Evolutionary conservation across 2,888 invertebrate genomes (phyloP).

Genomic region (Apodemia hepburni): DNA sequence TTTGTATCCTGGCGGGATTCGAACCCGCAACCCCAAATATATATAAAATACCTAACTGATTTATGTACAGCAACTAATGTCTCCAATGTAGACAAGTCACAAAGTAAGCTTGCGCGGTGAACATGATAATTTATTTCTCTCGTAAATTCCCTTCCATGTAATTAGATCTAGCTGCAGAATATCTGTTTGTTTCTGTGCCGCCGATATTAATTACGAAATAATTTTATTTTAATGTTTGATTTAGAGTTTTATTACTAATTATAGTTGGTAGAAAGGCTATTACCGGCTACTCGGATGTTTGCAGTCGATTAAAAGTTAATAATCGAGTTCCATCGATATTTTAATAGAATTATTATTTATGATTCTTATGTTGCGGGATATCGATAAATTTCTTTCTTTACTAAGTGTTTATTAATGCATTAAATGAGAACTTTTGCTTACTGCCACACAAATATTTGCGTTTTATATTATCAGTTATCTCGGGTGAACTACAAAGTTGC

Average conservation of each 20-base stretch:
- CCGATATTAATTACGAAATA: constrained; percentile 13
- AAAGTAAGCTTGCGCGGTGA: background rate
- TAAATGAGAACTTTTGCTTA: background rate
- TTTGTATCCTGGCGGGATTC: no score
- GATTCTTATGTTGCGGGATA: background rate
- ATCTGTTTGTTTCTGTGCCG: constrained; percentile 11
- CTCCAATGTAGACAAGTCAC: background rate
- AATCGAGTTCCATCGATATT: constrained; percentile 14
- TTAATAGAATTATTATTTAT: constrained; percentile 7
- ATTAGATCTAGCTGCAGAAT: constrained; percentile 11
- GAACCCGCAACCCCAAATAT: no score
- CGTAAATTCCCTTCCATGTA: constrained; percentile 4
- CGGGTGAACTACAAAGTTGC: no score
- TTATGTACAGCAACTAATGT: background rate
- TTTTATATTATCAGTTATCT: no score
- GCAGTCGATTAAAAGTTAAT: constrained; percentile 14
- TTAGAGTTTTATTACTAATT: constrained; percentile 14
- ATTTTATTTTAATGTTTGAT: constrained; percentile 14
- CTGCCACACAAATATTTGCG: no score
- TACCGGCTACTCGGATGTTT: constrained; percentile 11
- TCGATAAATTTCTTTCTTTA: background rate
- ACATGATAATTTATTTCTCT: constrained; percentile 1
- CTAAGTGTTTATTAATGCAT: background rate
- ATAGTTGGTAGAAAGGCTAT: constrained; percentile 11
- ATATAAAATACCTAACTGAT: no score